These are phyloP conservation scores for Bergia puertoricense DNA, from an alignment of 92 coral and sea anemone species.

Conservation along the genomic window DNA sequence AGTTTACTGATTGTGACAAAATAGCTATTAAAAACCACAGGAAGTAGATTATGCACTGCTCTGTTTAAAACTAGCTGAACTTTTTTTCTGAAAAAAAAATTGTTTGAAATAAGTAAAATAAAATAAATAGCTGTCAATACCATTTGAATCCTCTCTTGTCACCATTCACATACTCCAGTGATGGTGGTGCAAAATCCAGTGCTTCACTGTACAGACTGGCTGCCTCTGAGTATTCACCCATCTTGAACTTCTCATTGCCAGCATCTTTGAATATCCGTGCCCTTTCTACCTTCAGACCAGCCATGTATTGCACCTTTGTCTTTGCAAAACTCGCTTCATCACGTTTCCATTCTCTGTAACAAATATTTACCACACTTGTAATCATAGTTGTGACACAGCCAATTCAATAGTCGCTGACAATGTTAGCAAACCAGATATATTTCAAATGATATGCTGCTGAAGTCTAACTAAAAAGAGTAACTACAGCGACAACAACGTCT, in stretches of 20 bases:
- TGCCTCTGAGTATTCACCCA: constrained; percentile 66
- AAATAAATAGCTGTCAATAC: constrained; percentile 20
- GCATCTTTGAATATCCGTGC: constrained; percentile 75
- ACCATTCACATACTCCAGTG: constrained; percentile 50
- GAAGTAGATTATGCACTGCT: no score
- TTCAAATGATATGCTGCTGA: no score
- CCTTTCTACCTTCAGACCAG: constrained; percentile 51
- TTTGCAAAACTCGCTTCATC: constrained; percentile 66
- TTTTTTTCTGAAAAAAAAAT: no score
- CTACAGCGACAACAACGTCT: no score
- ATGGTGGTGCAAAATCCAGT: constrained; percentile 74
- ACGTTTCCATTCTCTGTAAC: constrained; percentile 70
- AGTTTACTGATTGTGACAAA: no score
- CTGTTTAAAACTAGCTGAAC: no score
- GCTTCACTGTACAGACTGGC: constrained; percentile 68
- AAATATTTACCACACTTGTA: background rate
- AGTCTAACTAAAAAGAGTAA: no score
- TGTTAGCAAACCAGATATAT: no score
- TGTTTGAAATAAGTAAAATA: no score
- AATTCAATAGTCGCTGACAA: no score
- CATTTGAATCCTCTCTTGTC: constrained; percentile 61
- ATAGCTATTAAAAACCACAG: no score
- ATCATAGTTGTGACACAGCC: no score
- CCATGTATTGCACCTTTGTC: constrained; percentile 45
- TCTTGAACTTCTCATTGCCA: constrained; percentile 84